Percentiles rank a stretch among this genome's conserved stretches.
phyloP scores from a whole-genome alignment of 2,113 vertebrate genomes.

The Ptyas mucosa region DNA sequence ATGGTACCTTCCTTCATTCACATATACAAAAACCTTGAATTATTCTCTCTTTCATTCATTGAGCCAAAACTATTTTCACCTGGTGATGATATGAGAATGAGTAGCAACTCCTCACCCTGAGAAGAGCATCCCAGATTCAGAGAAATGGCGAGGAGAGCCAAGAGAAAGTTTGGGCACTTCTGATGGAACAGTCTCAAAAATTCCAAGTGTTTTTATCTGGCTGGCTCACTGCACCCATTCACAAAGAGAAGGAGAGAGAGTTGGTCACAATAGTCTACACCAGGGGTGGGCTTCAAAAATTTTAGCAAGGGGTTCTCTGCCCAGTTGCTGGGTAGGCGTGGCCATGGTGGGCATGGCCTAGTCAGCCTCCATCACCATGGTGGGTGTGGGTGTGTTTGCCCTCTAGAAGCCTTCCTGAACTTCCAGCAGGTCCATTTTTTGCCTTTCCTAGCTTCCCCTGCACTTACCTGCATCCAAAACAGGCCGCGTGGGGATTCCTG shows the following conservation, averaged over 20 bases:
- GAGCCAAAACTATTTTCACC: not conserved
- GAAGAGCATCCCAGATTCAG: not conserved
- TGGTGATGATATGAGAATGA: not conserved
- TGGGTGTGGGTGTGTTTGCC: too few relatives aligned
- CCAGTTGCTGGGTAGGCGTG: too few relatives aligned
- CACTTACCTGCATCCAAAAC: too few relatives aligned
- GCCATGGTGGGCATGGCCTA: too few relatives aligned
- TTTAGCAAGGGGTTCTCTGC: too few relatives aligned
- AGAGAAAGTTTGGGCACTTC: not conserved
- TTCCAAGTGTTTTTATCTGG: not conserved
- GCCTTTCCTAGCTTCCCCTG: too few relatives aligned
- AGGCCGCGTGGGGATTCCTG: too few relatives aligned
- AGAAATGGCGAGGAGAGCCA: not conserved
- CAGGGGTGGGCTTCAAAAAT: too few relatives aligned
- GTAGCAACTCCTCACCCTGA: not conserved
- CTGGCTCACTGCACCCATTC: not conserved
- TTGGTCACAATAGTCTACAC: not conserved
- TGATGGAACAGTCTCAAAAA: not conserved
- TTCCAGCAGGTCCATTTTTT: too few relatives aligned
- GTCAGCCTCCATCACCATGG: too few relatives aligned
- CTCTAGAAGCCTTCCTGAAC: too few relatives aligned
- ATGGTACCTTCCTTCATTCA: not conserved
- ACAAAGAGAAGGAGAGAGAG: too few relatives aligned
- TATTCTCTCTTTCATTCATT: not conserved
- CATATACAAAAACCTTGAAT: not conserved